phyloP scores from a whole-genome alignment of 2,113 vertebrate genomes.

The Chascanopsetta lugubris region DNA sequence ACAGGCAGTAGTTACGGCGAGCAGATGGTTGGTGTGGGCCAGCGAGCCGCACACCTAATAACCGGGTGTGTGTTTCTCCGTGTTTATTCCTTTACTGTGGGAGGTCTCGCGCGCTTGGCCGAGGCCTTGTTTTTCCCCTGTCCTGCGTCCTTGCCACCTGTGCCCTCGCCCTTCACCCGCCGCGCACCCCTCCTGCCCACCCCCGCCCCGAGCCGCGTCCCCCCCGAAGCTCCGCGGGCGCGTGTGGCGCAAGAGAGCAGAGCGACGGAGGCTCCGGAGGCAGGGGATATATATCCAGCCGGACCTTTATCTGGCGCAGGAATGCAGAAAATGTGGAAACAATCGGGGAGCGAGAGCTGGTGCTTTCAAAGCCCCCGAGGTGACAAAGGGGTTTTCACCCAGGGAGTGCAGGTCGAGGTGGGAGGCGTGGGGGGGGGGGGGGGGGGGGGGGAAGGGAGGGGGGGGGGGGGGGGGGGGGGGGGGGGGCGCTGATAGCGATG shows the following conservation, averaged over 20 bases:
- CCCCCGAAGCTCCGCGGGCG: constrained; percentile 28
- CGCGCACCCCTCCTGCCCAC: constrained; percentile 23
- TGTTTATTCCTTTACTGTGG: constrained; percentile 64
- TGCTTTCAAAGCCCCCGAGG: constrained; percentile 77
- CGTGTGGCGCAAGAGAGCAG: constrained; percentile 22
- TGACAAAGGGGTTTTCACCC: constrained; percentile 80
- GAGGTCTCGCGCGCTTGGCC: constrained; percentile 56
- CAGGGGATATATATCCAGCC: constrained; percentile 55
- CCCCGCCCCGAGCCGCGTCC: constrained; percentile 26
- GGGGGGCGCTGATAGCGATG: constrained; percentile 62
- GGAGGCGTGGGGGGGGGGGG: constrained; percentile 58
- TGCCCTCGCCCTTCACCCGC: constrained; percentile 25
- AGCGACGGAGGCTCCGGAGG: constrained; percentile 50
- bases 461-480: constrained; percentile 66
- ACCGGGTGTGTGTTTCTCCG: constrained; percentile 56
- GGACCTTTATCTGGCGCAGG: constrained; percentile 83
- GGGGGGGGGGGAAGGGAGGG: constrained; percentile 54
- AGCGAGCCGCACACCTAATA: constrained; percentile 69
- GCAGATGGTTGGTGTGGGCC: constrained; percentile 73
- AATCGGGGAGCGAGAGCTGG: constrained; percentile 76
- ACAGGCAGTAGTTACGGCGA: constrained; percentile 58
- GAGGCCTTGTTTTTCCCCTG: constrained; percentile 33
- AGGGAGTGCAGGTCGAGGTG: constrained; percentile 63
- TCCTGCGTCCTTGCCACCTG: constrained; percentile 42
- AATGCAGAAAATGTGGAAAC: constrained; percentile 87